Evolutionary conservation across 64 coral and sea anemone species (phyloP).

Genomic region (Montipora capricornis): DNA sequence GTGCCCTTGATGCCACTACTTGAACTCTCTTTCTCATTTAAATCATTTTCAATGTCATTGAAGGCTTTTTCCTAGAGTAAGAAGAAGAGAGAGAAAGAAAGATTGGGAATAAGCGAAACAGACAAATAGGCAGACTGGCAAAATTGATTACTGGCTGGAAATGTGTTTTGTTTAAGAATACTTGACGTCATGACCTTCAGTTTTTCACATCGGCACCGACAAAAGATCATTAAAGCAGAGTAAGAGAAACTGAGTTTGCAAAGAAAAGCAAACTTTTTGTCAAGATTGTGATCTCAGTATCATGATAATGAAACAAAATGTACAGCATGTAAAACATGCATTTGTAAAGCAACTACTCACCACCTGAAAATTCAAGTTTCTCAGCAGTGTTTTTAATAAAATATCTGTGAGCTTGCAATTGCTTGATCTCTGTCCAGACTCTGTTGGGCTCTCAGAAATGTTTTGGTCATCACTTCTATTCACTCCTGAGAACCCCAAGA

Average conservation of each 20-base stretch:
- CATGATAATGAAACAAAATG: neutral
- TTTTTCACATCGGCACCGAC: no score
- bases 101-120: neutral
- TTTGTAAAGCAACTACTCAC: constrained; percentile 48
- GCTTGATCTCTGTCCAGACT: constrained; percentile 17
- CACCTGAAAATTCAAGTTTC: constrained; percentile 83
- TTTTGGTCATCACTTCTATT: constrained; percentile 30
- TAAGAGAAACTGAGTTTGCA: no score
- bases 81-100: neutral
- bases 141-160: no score
- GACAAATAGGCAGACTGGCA: neutral
- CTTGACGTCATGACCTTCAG: no score
- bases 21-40: constrained; percentile 11
- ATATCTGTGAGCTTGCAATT: constrained; percentile 71
- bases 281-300: no score
- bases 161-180: no score
- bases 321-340: neutral
- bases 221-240: neutral
- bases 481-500: constrained; percentile 71
- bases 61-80: constrained; percentile 51
- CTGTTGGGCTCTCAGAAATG: neutral
- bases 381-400: constrained; percentile 85
- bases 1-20: neutral
- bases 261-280: no score
- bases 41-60: constrained; percentile 52